phyloP scores from a whole-genome alignment of 2,888 invertebrate genomes.

The Volucella zonaria region DNA sequence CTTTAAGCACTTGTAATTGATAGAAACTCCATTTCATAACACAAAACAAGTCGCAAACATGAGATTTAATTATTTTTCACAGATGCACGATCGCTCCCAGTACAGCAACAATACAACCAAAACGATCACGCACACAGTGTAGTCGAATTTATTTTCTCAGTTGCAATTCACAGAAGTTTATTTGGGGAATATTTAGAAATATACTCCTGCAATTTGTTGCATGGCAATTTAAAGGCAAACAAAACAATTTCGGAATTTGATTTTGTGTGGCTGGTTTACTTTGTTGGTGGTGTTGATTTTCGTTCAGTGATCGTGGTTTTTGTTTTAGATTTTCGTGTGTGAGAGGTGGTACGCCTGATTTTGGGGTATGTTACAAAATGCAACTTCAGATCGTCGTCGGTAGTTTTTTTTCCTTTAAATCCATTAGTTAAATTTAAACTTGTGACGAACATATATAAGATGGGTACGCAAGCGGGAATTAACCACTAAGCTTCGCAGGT shows the following conservation, averaged over 20 bases:
- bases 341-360: constrained; percentile 39
- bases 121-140: neutral
- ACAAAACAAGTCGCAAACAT: constrained; percentile 1
- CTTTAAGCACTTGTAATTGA: neutral
- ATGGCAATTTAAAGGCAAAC: neutral
- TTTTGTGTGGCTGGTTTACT: neutral
- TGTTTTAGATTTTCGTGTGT: constrained; percentile 1
- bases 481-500: too few species aligned
- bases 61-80: neutral
- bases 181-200: neutral
- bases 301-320: constrained; percentile 33
- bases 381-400: neutral
- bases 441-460: too few species aligned
- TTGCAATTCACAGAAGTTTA: neutral
- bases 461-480: too few species aligned
- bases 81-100: neutral
- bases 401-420: constrained; percentile 9
- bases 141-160: neutral
- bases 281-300: neutral
- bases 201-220: too few species aligned
- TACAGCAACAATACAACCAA: constrained; percentile 2
- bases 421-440: too few species aligned
- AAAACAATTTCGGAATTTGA: neutral
- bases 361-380: constrained; percentile 11
- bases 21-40: constrained; percentile 7